Evolutionary conservation across 53 echinoderm and acorn worm species (phyloP).

Genomic region (Pentamera pediparva): DNA sequence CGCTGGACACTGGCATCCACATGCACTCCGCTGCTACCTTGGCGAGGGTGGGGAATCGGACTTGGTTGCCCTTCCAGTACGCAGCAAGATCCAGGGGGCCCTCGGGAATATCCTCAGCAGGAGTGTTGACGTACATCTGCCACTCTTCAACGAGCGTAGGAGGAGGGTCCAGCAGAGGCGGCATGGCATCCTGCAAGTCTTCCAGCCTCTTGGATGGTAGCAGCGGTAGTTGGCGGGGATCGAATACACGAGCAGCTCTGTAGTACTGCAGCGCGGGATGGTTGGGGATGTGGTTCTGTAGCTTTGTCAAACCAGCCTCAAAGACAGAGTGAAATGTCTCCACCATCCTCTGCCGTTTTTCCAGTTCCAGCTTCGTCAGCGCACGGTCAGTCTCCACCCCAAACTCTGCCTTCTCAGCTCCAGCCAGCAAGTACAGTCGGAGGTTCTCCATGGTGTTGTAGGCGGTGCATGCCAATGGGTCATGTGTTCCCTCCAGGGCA

Average conservation of each 20-base stretch:
- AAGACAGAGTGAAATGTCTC: conserved; percentile 47
- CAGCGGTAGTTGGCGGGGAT: conserved; percentile 47
- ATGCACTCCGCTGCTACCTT: conserved; percentile 43
- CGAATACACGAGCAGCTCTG: conserved; percentile 54
- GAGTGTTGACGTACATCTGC: neutral
- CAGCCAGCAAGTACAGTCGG: conserved; percentile 23
- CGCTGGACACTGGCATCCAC: conserved; percentile 62
- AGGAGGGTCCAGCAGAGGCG: neutral
- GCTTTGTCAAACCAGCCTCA: conserved; percentile 38
- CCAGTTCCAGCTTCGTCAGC: neutral
- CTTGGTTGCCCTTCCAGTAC: conserved; percentile 47
- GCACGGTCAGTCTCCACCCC: conserved; percentile 29
- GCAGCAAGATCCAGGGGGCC: conserved; percentile 37
- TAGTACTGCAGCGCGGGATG: conserved; percentile 50
- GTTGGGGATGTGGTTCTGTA: conserved; percentile 27
- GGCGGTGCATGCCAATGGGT: conserved; percentile 58
- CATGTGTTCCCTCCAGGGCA: conserved; percentile 39
- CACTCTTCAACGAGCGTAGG: neutral
- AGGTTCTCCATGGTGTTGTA: conserved; percentile 41
- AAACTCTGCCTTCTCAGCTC: conserved; percentile 44
- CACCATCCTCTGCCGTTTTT: neutral
- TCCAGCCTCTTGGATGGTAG: neutral
- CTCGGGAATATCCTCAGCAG: conserved; percentile 26
- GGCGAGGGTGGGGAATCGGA: conserved; percentile 32
- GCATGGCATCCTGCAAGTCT: neutral